These are phyloP conservation scores for Pseudomyrmex dendroicus DNA, from an alignment of 1,140 invertebrate genomes.

Conservation along the genomic window DNA sequence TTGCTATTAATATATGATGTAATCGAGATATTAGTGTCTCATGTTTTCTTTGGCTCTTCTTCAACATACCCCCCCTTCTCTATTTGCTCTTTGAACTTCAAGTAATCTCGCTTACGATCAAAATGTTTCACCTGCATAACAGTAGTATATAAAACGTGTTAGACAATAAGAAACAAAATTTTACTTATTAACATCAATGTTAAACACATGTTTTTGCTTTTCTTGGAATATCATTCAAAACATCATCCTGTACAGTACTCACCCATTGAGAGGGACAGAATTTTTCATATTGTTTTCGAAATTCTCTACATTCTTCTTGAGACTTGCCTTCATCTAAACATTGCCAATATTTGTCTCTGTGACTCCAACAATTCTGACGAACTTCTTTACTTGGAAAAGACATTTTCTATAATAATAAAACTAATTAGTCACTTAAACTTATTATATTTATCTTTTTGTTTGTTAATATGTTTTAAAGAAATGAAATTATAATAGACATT, in stretches of 20 bases:
- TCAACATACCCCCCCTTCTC: conserved; percentile 94
- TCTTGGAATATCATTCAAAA: neutral
- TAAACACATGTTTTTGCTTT: conserved; percentile 12
- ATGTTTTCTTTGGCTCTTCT: conserved; percentile 69
- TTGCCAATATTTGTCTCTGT: conserved; percentile 95
- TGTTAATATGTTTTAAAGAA: too few relatives aligned
- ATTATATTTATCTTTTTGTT: too few relatives aligned
- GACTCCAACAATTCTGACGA: conserved; percentile 92
- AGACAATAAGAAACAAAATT: conserved; percentile 43
- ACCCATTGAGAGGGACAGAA: conserved; percentile 95
- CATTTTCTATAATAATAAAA: conserved; percentile 86
- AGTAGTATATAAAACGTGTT: conserved; percentile 52
- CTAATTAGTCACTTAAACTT: too few relatives aligned
- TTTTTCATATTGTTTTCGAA: conserved; percentile 92
- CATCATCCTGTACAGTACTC: conserved; percentile 63
- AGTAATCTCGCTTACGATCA: conserved; percentile 94
- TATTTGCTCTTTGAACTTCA: conserved; percentile 95
- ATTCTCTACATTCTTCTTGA: conserved; percentile 88
- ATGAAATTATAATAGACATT: too few relatives aligned
- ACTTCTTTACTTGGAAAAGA: conserved; percentile 93
- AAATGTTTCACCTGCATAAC: conserved; percentile 94
- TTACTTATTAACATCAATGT: conserved; percentile 19
- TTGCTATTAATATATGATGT: conserved; percentile 59
- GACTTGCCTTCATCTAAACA: conserved; percentile 91
- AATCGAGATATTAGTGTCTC: conserved; percentile 66